A percentile compares a stretch with the other conserved stretches of the same genome.
Evolutionary conservation across 1,140 invertebrate genomes (phyloP).

Genomic region (Acromyrmex charruanus): DNA sequence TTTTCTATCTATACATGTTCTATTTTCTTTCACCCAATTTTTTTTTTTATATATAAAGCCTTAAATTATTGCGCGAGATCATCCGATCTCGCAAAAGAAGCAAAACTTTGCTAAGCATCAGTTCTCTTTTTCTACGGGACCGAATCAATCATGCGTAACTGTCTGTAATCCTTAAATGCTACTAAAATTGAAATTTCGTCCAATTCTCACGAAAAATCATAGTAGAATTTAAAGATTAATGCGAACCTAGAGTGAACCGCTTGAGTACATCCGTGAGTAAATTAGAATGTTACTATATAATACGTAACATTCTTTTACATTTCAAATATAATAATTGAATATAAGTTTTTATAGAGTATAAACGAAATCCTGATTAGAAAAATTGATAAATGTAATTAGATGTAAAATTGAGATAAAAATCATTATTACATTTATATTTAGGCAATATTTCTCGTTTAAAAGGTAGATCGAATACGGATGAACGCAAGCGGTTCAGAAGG

Average conservation of each 20-base stretch:
- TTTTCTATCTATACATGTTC: constrained; percentile 54
- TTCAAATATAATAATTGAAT: background rate
- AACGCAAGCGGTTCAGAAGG: constrained; percentile 41
- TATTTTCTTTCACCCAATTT: constrained; percentile 30
- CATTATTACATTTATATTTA: background rate
- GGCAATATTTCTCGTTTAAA: background rate
- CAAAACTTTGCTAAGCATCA: background rate
- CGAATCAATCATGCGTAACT: constrained; percentile 23
- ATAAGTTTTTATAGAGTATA: background rate
- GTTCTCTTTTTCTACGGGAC: constrained; percentile 3
- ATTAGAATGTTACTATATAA: background rate
- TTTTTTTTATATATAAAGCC: constrained; percentile 48
- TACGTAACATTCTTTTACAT: background rate
- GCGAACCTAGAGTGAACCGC: constrained; percentile 13
- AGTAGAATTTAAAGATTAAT: constrained; percentile 28
- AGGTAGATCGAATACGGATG: background rate
- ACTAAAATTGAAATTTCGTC: constrained; percentile 23
- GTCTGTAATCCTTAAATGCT: constrained; percentile 27
- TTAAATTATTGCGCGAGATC: constrained; percentile 2
- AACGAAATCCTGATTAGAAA: background rate
- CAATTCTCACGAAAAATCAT: constrained; percentile 2
- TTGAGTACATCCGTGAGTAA: background rate
- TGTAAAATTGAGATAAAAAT: background rate
- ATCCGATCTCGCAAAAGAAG: background rate
- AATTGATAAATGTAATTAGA: background rate